Evolutionary conservation across 2,113 vertebrate species (phyloP).

Genomic region (Myiozetetes cayanensis): DNA sequence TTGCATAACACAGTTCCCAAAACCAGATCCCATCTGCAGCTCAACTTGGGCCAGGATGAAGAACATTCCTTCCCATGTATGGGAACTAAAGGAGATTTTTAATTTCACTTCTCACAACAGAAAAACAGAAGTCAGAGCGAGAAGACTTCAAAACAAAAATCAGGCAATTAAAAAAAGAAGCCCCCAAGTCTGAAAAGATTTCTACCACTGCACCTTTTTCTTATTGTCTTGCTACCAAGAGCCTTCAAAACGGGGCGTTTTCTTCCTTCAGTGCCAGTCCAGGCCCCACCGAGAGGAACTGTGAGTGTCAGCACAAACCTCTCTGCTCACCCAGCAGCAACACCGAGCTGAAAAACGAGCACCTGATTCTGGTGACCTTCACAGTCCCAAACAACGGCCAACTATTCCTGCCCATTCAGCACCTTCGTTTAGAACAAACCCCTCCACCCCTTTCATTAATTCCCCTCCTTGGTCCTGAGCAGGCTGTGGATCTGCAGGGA

Average conservation of each 20-base stretch:
- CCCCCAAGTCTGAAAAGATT: not conserved
- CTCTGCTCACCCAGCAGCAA: not conserved
- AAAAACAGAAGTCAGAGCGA: not conserved
- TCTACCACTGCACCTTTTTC: not conserved
- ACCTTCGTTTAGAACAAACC: not conserved
- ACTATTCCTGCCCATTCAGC: not conserved
- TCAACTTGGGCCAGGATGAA: not conserved
- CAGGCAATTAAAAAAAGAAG: not conserved
- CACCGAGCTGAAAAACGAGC: conserved; percentile 28
- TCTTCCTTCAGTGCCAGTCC: not conserved
- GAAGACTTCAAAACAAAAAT: not conserved
- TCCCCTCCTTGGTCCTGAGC: not conserved
- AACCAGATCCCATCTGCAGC: conserved; percentile 4
- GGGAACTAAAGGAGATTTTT: not conserved
- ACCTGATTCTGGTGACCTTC: conserved; percentile 28
- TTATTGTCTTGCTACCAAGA: not conserved
- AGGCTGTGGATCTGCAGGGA: not conserved
- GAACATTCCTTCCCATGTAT: conserved; percentile 21
- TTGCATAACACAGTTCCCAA: not conserved
- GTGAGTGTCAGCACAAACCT: conserved; percentile 31
- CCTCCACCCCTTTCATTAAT: not conserved
- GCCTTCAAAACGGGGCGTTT: not conserved
- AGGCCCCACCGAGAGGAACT: not conserved
- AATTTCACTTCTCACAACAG: conserved; percentile 9
- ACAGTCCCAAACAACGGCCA: not conserved